phyloP scores from a whole-genome alignment of 2,113 vertebrate species.

The Macquaria ambigua region DNA sequence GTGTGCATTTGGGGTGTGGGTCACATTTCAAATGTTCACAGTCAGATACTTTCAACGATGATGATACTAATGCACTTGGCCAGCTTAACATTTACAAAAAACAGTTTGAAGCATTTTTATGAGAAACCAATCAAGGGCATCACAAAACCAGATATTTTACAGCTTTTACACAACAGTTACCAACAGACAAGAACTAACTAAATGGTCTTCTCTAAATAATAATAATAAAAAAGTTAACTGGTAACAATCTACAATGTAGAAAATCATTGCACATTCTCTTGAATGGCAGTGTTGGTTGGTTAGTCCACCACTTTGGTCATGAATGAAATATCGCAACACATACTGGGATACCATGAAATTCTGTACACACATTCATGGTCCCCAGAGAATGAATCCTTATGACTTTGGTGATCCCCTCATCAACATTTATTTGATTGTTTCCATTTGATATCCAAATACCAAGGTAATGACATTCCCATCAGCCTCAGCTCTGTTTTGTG shows the following conservation, averaged over 20 bases:
- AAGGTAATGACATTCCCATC: background rate
- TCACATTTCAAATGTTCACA: slow-evolving; percentile 47
- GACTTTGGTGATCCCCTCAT: no score
- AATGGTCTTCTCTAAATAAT: background rate
- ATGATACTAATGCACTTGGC: slow-evolving; percentile 5
- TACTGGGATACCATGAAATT: background rate
- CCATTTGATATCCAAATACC: background rate
- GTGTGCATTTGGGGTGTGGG: slow-evolving; percentile 35
- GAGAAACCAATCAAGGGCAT: background rate
- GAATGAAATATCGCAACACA: no score
- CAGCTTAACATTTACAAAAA: background rate
- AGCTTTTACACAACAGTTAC: background rate
- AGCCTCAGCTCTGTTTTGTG: background rate
- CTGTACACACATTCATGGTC: no score
- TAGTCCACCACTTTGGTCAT: no score
- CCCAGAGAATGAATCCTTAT: no score
- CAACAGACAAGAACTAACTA: background rate
- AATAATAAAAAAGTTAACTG: no score
- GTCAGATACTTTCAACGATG: background rate
- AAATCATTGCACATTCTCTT: no score
- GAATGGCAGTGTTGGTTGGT: no score
- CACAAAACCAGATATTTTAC: background rate
- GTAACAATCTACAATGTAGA: no score
- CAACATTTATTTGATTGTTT: background rate
- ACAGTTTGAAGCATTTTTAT: background rate